A percentile compares a stretch with the other conserved stretches of the same genome.
phyloP scores from a whole-genome alignment of 2,888 invertebrate genomes.

The Vanessa cardui region DNA sequence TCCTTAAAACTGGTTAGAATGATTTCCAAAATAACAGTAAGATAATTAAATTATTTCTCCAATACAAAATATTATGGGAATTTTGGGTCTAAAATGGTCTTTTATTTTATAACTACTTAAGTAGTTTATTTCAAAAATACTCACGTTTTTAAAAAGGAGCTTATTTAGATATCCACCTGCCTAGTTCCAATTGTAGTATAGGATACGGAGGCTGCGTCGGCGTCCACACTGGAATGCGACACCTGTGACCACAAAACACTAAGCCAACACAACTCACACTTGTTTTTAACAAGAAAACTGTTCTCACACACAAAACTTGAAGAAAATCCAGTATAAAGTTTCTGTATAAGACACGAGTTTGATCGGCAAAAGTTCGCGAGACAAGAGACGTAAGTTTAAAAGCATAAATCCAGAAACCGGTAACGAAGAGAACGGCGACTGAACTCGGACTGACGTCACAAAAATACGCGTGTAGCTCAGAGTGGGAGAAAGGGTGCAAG shows the following conservation, averaged over 20 bases:
- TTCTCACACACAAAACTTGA: constrained; percentile 44
- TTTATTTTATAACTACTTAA: not conserved
- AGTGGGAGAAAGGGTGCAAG: constrained; percentile 41
- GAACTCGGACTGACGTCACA: constrained; percentile 62
- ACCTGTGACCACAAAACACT: constrained; percentile 75
- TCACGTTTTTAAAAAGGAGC: constrained; percentile 48
- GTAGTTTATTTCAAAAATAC: constrained; percentile 5
- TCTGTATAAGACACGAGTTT: constrained; percentile 44
- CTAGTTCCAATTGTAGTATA: constrained; percentile 45
- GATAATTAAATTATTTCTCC: too few relatives aligned
- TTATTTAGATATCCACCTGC: constrained; percentile 61
- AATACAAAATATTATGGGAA: too few relatives aligned
- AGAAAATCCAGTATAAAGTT: constrained; percentile 38
- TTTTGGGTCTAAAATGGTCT: too few relatives aligned
- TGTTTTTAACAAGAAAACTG: constrained; percentile 40
- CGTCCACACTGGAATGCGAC: constrained; percentile 76
- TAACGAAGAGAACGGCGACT: constrained; percentile 60
- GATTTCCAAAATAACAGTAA: too few relatives aligned
- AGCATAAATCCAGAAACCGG: constrained; percentile 38
- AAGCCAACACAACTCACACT: constrained; percentile 49
- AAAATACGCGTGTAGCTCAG: constrained; percentile 43
- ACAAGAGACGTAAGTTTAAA: constrained; percentile 42
- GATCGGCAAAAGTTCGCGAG: constrained; percentile 71
- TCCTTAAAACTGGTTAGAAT: too few relatives aligned
- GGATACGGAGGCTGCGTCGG: constrained; percentile 70